Conservation (phyloP, 2,888 invertebrate species). For the Brenthis daphne region DNA sequence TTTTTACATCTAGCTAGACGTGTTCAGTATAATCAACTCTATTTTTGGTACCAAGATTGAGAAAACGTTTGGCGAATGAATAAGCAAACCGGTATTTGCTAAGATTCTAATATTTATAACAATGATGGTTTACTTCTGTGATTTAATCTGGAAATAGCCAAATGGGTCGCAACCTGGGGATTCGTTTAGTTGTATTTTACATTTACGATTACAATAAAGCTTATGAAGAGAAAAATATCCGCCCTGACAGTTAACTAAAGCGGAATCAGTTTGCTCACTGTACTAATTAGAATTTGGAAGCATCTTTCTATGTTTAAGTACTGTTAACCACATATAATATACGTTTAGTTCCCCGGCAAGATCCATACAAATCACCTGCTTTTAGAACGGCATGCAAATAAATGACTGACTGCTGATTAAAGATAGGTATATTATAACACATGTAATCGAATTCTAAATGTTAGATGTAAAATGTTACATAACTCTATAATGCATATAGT, state of each 20-base stretch:
- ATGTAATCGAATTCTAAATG: slow-evolving; percentile 47
- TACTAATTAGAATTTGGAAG: slow-evolving; percentile 39
- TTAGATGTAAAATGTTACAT: slow-evolving; percentile 44
- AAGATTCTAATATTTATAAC: slow-evolving; percentile 29
- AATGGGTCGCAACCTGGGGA: slow-evolving; percentile 34
- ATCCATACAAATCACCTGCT: slow-evolving; percentile 30
- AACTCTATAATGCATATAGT: slow-evolving; percentile 33
- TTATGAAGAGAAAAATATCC: slow-evolving; percentile 43
- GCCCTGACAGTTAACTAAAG: slow-evolving; percentile 44
- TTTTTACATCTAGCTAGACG: slow-evolving; percentile 80
- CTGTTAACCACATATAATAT: slow-evolving; percentile 27
- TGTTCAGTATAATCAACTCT: slow-evolving; percentile 78
- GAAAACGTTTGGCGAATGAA: slow-evolving; percentile 52
- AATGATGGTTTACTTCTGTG: slow-evolving; percentile 43
- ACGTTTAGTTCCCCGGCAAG: slow-evolving; percentile 30
- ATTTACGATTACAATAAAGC: slow-evolving; percentile 37
- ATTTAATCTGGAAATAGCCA: slow-evolving; percentile 41
- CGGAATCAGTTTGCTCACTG: slow-evolving; percentile 45
- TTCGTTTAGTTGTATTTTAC: slow-evolving; percentile 31
- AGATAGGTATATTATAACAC: slow-evolving; percentile 37
- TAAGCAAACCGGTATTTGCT: slow-evolving; percentile 39
- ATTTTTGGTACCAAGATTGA: slow-evolving; percentile 76
- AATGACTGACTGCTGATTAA: slow-evolving; percentile 44
- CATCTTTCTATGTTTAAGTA: slow-evolving; percentile 37
- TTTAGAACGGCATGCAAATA: slow-evolving; percentile 37